Evolutionary conservation across 2,113 vertebrate genomes (phyloP).

Genomic region (Cardinalis cardinalis): DNA sequence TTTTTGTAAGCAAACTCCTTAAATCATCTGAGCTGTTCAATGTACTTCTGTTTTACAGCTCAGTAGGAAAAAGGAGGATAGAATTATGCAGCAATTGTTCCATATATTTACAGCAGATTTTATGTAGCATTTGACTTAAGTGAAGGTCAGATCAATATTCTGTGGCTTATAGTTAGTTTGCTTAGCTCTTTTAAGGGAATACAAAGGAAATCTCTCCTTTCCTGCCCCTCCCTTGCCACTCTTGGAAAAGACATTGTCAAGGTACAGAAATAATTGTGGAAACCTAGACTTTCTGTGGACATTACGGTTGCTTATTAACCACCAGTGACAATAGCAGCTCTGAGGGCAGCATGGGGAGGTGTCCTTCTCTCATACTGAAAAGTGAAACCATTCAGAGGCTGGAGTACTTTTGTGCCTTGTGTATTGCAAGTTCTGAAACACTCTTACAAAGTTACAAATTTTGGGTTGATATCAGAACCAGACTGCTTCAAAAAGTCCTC

Average conservation of each 20-base stretch:
- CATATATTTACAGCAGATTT: neutral
- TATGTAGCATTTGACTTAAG: neutral
- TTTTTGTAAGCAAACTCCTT: neutral
- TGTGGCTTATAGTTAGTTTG: neutral
- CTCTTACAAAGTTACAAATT: neutral
- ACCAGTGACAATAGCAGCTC: neutral
- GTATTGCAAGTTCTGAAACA: neutral
- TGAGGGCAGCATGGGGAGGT: neutral
- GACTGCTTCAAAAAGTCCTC: neutral
- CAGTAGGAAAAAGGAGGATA: neutral
- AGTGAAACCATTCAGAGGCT: neutral
- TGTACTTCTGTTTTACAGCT: slow-evolving; percentile 9
- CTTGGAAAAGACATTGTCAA: slow-evolving; percentile 15
- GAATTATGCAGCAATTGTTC: neutral
- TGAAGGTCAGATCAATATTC: slow-evolving; percentile 22
- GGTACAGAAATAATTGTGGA: slow-evolving; percentile 13
- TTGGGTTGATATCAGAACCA: neutral
- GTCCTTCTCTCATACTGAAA: neutral
- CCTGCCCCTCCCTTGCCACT: slow-evolving; percentile 30
- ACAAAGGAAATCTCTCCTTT: slow-evolving; percentile 25
- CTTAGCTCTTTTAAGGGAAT: neutral
- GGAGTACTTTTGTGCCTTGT: neutral
- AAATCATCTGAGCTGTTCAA: neutral
- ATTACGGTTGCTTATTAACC: slow-evolving; percentile 53
- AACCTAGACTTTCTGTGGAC: slow-evolving; percentile 15